A percentile compares a stretch with the other conserved stretches of the same genome.
Evolutionary conservation across 1,140 invertebrate species (phyloP).

Genomic region (Theocolax elegans): DNA sequence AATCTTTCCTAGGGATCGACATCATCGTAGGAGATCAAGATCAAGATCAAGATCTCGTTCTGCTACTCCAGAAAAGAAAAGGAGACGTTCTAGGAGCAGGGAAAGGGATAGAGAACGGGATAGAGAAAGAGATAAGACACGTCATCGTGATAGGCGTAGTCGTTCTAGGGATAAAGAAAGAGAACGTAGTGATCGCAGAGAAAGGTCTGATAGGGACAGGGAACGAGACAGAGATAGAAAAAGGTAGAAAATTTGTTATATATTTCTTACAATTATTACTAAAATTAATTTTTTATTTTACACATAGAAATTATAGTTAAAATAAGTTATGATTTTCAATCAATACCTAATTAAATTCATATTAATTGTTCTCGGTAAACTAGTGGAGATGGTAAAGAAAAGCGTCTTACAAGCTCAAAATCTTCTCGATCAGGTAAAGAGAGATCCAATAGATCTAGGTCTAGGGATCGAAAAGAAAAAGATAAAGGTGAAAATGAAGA

Average conservation of each 20-base stretch:
- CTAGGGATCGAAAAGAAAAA: constrained; percentile 69
- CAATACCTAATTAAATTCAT: constrained; percentile 31
- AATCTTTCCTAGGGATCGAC: constrained; percentile 55
- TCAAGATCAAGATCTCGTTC: constrained; percentile 67
- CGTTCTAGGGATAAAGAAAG: constrained; percentile 51
- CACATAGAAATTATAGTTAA: too few relatives aligned
- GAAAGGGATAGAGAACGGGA: constrained; percentile 67
- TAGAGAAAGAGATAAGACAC: constrained; percentile 51
- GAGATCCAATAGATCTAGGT: constrained; percentile 62
- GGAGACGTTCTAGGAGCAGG: constrained; percentile 73
- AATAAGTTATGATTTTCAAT: too few relatives aligned
- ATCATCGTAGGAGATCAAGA: constrained; percentile 62
- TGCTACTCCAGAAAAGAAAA: constrained; percentile 71
- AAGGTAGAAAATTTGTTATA: constrained; percentile 41
- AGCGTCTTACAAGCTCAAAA: constrained; percentile 65
- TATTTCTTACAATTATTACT: not conserved
- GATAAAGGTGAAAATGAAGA: constrained; percentile 70
- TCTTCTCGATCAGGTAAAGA: constrained; percentile 65
- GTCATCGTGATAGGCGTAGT: constrained; percentile 50
- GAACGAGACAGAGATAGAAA: constrained; percentile 61
- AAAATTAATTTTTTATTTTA: not conserved
- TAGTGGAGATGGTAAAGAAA: constrained; percentile 68
- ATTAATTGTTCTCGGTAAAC: constrained; percentile 56
- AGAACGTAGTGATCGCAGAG: constrained; percentile 67
- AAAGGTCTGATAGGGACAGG: constrained; percentile 60